Evolutionary conservation across 2,888 invertebrate species (phyloP).

Genomic region (Amaurobius ferox): DNA sequence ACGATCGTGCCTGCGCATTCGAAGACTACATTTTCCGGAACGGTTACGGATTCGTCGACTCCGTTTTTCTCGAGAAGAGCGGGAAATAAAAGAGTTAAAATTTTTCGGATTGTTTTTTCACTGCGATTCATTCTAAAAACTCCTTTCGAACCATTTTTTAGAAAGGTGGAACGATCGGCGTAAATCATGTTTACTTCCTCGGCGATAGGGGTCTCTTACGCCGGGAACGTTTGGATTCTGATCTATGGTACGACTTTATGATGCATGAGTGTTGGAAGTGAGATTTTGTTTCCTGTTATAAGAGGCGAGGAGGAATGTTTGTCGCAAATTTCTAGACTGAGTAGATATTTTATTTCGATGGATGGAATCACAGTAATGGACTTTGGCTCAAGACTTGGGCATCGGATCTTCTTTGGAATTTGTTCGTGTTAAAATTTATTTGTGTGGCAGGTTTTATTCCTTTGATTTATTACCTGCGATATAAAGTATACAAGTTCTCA

Average conservation of each 20-base stretch:
- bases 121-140: slow-evolving; percentile 31
- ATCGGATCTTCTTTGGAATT: no score
- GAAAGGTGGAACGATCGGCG: slow-evolving; percentile 5
- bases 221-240: neutral
- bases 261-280: neutral
- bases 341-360: neutral
- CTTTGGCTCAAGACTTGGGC: neutral
- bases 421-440: no score
- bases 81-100: slow-evolving; percentile 63
- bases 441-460: no score
- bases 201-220: no score
- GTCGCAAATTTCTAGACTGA: neutral
- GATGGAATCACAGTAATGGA: neutral
- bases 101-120: slow-evolving; percentile 55
- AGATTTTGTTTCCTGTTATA: neutral
- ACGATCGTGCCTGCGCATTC: slow-evolving; percentile 65
- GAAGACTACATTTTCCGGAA: slow-evolving; percentile 32
- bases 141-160: neutral
- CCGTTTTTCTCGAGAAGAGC: slow-evolving; percentile 53
- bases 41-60: slow-evolving; percentile 40
- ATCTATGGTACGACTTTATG: slow-evolving; percentile 5
- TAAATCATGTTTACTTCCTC: slow-evolving; percentile 28
- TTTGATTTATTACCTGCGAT: no score
- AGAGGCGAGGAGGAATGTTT: neutral
- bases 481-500: no score